Percentiles rank a stretch among this genome's conserved stretches.
phyloP scores from a whole-genome alignment of 2,113 vertebrate species.

The Argyrosomus japonicus region DNA sequence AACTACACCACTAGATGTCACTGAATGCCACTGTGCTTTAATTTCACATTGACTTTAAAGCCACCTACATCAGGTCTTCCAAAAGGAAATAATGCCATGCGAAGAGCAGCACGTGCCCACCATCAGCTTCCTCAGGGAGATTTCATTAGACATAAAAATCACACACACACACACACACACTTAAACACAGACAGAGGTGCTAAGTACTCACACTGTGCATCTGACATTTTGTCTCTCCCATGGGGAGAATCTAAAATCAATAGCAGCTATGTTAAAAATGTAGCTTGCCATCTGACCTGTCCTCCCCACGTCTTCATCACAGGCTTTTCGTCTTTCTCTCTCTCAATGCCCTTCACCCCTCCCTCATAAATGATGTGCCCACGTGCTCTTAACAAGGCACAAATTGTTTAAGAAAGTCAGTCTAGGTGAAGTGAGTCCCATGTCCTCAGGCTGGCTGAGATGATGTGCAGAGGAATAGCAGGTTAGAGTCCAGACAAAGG shows the following conservation, averaged over 20 bases:
- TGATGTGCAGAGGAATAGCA: conserved; percentile 53
- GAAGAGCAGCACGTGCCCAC: background rate
- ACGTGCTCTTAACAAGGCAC: conserved; percentile 59
- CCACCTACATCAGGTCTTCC: background rate
- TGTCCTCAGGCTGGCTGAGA: conserved; percentile 62
- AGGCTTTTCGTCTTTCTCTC: conserved; percentile 62
- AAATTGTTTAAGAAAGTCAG: conserved; percentile 75
- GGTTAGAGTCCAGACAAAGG: conserved; percentile 77
- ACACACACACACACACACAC: conserved; percentile 25
- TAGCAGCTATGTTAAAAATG: conserved; percentile 81
- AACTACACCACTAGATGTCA: no score
- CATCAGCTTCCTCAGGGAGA: background rate
- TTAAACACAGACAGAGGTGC: conserved; percentile 41
- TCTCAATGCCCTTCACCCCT: conserved; percentile 42
- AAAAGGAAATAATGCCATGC: background rate
- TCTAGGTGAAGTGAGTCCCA: conserved; percentile 63
- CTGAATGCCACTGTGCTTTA: background rate
- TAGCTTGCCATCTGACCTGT: conserved; percentile 79
- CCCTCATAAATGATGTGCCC: conserved; percentile 49
- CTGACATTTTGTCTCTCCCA: conserved; percentile 69
- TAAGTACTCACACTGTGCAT: conserved; percentile 68
- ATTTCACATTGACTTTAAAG: background rate
- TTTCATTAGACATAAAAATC: conserved; percentile 19
- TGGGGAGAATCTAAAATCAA: conserved; percentile 80
- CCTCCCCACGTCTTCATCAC: conserved; percentile 81